These are phyloP conservation scores for Acropora yongei DNA, from an alignment of 64 coral and sea anemone species.

Conservation along the genomic window DNA sequence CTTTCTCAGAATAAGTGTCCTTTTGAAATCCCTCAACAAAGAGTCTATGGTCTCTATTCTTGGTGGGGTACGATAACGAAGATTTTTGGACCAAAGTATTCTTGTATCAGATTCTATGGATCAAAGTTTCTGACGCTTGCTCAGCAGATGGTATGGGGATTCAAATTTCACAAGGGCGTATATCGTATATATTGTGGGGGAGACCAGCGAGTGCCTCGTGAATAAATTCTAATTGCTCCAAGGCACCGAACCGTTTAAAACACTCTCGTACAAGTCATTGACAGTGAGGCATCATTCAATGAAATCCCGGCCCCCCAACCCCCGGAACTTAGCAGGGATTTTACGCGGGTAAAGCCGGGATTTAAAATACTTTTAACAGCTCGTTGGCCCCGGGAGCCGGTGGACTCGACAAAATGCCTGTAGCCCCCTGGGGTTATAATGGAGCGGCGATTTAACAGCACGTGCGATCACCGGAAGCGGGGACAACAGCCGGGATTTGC, in stretches of 20 bases:
- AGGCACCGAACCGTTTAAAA: constrained; percentile 2
- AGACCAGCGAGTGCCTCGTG: not conserved
- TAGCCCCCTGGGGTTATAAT: too few species aligned
- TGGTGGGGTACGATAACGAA: not conserved
- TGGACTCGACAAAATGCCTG: too few species aligned
- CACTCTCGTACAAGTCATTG: not conserved
- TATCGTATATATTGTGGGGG: not conserved
- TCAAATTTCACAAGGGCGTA: not conserved
- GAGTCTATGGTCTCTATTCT: not conserved
- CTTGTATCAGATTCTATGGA: not conserved
- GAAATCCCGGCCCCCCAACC: too few species aligned
- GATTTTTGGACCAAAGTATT: constrained; percentile 8
- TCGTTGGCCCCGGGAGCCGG: too few species aligned
- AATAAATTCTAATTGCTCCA: not conserved
- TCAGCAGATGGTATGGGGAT: not conserved
- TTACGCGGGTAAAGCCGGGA: too few species aligned
- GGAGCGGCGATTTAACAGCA: too few species aligned
- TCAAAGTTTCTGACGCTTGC: constrained; percentile 6
- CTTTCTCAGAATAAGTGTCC: not conserved
- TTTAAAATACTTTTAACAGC: too few species aligned
- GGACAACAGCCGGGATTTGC: too few species aligned
- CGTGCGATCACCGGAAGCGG: too few species aligned
- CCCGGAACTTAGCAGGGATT: too few species aligned
- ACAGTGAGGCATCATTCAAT: not conserved
- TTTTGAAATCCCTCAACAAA: constrained; percentile 6